A percentile compares a stretch with the other conserved stretches of the same genome.
phyloP scores from a whole-genome alignment of 1,140 invertebrate species.

The Ostrea denselamellosa region DNA sequence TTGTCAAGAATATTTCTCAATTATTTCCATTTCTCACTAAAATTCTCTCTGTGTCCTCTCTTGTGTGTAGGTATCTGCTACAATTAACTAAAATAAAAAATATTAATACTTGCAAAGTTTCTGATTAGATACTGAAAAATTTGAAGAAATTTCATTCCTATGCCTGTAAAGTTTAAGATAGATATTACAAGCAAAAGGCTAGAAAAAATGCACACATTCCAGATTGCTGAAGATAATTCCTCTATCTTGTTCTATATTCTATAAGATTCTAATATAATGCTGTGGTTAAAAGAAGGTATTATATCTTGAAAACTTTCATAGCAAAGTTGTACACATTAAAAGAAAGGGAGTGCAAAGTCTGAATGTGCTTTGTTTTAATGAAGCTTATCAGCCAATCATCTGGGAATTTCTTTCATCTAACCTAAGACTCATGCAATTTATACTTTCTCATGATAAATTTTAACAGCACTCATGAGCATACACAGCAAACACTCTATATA shows the following conservation, averaged over 20 bases:
- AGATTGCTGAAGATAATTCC: neutral
- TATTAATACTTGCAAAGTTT: slow-evolving; percentile 5
- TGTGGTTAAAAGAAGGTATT: neutral
- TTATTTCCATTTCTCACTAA: neutral
- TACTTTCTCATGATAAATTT: no score
- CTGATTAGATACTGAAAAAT: neutral
- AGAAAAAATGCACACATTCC: neutral
- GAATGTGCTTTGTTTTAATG: neutral
- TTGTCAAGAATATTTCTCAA: neutral
- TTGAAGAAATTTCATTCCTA: neutral
- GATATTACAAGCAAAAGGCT: neutral
- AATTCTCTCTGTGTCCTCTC: neutral
- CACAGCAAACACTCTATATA: no score
- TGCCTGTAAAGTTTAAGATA: neutral
- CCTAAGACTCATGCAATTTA: no score
- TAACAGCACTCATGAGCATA: no score
- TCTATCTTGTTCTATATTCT: neutral
- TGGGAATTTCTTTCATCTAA: no score
- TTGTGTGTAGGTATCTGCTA: neutral
- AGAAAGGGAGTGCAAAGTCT: neutral
- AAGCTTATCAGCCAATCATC: no score
- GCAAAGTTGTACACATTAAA: neutral
- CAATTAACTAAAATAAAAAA: neutral
- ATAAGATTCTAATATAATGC: neutral
- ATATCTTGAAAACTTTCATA: neutral